Evolutionary conservation across 2,797 vertebrate species (phyloP), one percentile per base, ranked within the genome.

Genomic region (Phoeniculus purpureus): DNA sequence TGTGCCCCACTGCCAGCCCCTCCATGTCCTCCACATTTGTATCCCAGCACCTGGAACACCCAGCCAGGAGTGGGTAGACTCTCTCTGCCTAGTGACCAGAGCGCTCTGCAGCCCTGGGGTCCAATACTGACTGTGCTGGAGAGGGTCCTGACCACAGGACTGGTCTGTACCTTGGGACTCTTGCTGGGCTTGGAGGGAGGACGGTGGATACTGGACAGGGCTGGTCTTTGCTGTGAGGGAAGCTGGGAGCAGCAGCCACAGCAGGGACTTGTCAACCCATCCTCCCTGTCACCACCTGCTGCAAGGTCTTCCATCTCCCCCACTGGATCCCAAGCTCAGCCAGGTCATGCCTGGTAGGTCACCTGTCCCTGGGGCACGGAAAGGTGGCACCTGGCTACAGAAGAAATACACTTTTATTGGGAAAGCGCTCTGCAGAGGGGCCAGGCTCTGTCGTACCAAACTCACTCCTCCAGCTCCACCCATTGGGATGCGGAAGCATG

Each of bases 381-480:
- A 26, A 73, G 45, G 87, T 2, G 1, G 90, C 55, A 82, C 73
- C 91, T 6, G 2, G 47, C 68, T 79, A 58, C 1, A 1, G 61
- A 87, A 92, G 93, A 94, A 95, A 95, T 96, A 96, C 52, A 96
- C 72, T 89, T 95, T 94, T 96, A 96, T 96, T 95, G 90, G 72
- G 86, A 94, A 95, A 96, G 94, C 92, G 11, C 94, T 94, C 84
- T 90, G 71, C 92, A 93, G 94, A 94, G 61, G 68, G 87, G 85
- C 95, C 90, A 79, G 94, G 91, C 84, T 95, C 88, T 81, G 90
- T 96, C 73, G 85, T 88, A 93, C 88, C 91, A 70, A 94, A 82
- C 34, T 7, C 47, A 67, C 31, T 67, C 70, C 66, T 81, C 72
- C 68, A 47, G 9, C 25, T 81, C 75, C 20, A 10, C 59, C 32